Evolutionary conservation across 2,113 vertebrate genomes (phyloP).

Genomic region (Sturnus vulgaris): DNA sequence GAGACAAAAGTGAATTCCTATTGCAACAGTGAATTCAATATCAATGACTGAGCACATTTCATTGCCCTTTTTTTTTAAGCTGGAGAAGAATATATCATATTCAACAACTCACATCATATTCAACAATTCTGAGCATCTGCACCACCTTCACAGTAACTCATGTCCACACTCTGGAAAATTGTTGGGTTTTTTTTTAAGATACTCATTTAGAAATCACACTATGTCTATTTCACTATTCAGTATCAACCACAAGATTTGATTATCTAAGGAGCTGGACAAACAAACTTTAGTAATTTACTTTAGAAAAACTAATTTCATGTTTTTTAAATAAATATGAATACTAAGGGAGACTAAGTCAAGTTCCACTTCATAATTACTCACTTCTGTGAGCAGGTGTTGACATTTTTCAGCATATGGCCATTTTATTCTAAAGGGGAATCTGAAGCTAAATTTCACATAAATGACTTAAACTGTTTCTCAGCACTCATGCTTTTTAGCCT

Average conservation of each 20-base stretch:
- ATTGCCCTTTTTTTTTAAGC: accelerated
- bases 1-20: not conserved
- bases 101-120: not conserved
- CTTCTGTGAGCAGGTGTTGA: constrained; percentile 26
- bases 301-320: not conserved
- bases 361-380: constrained; percentile 32
- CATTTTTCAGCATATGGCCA: constrained; percentile 42
- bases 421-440: not conserved
- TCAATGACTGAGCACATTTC: not conserved
- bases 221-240: not conserved
- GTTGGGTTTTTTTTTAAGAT: not conserved
- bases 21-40: not conserved
- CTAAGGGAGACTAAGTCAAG: not conserved
- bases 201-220: not conserved
- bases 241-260: not conserved
- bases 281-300: not conserved
- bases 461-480: not conserved
- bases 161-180: not conserved
- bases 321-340: not conserved
- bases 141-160: not conserved
- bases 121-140: not conserved
- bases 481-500: not conserved
- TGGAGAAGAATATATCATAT: not conserved
- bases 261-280: not conserved
- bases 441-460: not conserved